Evolutionary conservation across 37 sponge, comb jelly and placozoan species (phyloP).

Genomic region (Petrosia ficiformis): DNA sequence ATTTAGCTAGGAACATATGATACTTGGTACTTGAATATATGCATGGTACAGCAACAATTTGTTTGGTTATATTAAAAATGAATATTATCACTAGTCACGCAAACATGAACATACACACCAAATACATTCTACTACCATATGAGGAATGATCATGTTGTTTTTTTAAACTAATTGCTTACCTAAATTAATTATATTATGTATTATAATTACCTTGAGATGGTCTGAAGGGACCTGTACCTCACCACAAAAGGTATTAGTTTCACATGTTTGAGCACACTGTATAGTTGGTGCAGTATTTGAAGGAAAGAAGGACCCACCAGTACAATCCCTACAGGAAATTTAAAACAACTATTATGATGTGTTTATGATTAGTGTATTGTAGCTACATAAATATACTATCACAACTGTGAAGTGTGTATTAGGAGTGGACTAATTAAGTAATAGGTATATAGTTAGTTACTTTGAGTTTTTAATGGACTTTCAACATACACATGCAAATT

Average conservation of each 20-base stretch:
- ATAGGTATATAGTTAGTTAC: too few species aligned
- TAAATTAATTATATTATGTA: background rate
- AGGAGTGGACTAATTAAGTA: too few species aligned
- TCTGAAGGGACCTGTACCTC: background rate
- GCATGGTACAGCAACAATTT: too few species aligned
- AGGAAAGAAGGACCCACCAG: background rate
- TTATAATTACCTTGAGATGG: constrained; percentile 26
- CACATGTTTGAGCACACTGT: background rate
- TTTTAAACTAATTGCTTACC: too few species aligned
- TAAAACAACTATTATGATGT: background rate
- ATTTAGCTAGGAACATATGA: too few species aligned
- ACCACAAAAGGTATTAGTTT: constrained; percentile 22
- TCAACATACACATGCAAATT: background rate
- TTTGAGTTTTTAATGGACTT: background rate
- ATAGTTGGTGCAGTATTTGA: background rate
- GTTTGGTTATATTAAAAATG: too few species aligned
- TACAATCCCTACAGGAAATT: constrained; percentile 10
- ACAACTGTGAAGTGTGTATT: too few species aligned
- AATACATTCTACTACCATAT: too few species aligned
- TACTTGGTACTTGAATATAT: too few species aligned
- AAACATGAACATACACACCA: too few species aligned
- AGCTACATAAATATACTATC: background rate
- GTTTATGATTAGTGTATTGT: background rate
- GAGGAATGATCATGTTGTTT: too few species aligned
- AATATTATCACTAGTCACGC: too few species aligned